These are phyloP conservation scores for Xanthia togata DNA, from an alignment of 2,888 invertebrate species.

Conservation along the genomic window DNA sequence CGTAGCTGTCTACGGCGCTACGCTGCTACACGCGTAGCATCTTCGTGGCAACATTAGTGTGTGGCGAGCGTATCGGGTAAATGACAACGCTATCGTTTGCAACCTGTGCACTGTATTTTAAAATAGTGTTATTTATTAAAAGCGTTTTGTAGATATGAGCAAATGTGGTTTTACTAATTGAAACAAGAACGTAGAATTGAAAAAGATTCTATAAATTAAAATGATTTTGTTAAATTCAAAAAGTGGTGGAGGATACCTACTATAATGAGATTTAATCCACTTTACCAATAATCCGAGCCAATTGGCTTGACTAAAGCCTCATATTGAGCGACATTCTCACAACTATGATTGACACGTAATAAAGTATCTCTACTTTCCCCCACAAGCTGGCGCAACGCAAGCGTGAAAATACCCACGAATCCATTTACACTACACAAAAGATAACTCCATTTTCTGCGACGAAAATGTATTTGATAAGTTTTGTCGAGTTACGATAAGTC, in stretches of 20 bases:
- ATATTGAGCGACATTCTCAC: constrained; percentile 28
- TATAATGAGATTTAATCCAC: constrained; percentile 1
- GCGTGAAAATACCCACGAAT: constrained; percentile 54
- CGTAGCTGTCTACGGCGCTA: constrained; percentile 61
- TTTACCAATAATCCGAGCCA: constrained; percentile 6
- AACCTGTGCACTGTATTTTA: constrained; percentile 48
- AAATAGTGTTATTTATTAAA: constrained; percentile 31
- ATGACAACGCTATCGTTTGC: constrained; percentile 48
- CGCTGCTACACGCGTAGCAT: constrained; percentile 62
- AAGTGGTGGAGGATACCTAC: not conserved
- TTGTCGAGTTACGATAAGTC: constrained; percentile 46
- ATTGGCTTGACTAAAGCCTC: constrained; percentile 30
- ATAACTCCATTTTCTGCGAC: constrained; percentile 45
- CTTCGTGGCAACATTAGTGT: constrained; percentile 59
- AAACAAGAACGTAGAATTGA: not conserved
- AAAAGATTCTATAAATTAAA: not conserved
- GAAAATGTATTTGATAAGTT: constrained; percentile 52
- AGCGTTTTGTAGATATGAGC: not conserved
- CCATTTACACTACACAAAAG: constrained; percentile 48
- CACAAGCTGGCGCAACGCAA: constrained; percentile 34
- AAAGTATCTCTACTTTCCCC: constrained; percentile 47
- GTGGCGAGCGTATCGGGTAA: constrained; percentile 47
- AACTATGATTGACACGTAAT: constrained; percentile 57
- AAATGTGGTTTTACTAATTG: constrained; percentile 17
- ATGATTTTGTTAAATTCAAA: not conserved